Evolutionary conservation across 1,140 invertebrate genomes (phyloP), one percentile per base, ranked within the genome.

Genomic region (Scylla paramamosain): DNA sequence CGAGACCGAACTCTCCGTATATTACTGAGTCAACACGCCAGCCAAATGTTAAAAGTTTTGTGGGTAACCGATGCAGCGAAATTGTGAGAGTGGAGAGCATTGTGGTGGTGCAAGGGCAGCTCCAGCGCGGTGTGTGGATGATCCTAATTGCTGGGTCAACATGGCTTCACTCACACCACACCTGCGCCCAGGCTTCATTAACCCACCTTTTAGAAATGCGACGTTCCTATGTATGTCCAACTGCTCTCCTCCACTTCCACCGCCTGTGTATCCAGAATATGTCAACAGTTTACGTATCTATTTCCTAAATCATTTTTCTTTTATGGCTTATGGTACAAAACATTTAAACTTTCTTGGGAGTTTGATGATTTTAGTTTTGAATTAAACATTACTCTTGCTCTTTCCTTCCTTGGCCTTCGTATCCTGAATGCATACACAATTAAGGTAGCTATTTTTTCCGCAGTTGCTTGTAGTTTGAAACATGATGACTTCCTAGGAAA

Each of bases 141-240:
- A 91, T 94, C 93, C 88, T 91, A 94, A 91, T 94, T 94, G 93
- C 93, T 94, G 28, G 89, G 93, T 94, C 59, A 94, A 94, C 93
- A 91, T 32, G 39, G 20, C 59, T 16, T 48, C 31, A 48, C 87
- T 29, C 39, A 83, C 67, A 12, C 25, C 31, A 25, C n/a, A 25
- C 93, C 87, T 20, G 29, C 87, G 20, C 87, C 45, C 46, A 46
- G 14, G 32, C 39, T 84, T 45, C 92, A 16, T 32, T 59, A 59
- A 59, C 16, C 52, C 10, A 59, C 52, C 52, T 59, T 59, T 59
- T 59, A 59, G 10, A 59, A 59, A 59, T 20, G 25, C 83, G 14
- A 6, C 39, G n/a, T 31, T 7, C 46, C 0, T 28, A 25, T 31
- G 4, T 12, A 8, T 28, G 28, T n/a, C 83, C 8, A 25, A n/a